A percentile compares a stretch with the other conserved stretches of the same genome.
Conservation (phyloP, 1,140 invertebrate species). For the Ceratoteleas bidentatus region DNA sequence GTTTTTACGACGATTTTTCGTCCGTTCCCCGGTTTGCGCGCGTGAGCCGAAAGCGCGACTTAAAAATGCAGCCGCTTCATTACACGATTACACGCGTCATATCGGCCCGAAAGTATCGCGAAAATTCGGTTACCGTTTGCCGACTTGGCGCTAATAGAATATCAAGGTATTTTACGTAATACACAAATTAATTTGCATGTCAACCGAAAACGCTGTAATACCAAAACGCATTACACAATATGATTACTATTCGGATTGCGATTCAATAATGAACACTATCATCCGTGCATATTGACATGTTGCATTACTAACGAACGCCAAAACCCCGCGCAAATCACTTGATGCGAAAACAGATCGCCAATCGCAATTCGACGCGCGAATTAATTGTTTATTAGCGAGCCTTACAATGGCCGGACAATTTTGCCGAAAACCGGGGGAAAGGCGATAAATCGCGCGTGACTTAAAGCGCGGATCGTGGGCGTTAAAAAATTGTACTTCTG, state of each 20-base stretch:
- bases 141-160: conserved; percentile 43
- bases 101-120: conserved; percentile 19
- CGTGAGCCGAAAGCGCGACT: conserved; percentile 3
- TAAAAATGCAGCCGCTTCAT: conserved; percentile 36
- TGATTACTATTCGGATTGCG: conserved; percentile 60
- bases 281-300: conserved; percentile 45
- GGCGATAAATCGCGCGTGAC: too few species aligned
- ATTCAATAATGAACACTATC: conserved; percentile 54
- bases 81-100: conserved; percentile 17
- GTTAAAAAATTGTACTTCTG: conserved; percentile 22
- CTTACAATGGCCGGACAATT: conserved; percentile 2
- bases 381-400: conserved; percentile 36
- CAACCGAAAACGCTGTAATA: conserved; percentile 56
- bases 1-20: conserved; percentile 4
- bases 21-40: too few species aligned
- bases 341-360: conserved; percentile 38
- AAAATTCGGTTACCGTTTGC: conserved; percentile 44
- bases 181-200: conserved; percentile 64
- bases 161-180: conserved; percentile 53
- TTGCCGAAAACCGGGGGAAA: conserved; percentile 6
- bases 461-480: too few species aligned
- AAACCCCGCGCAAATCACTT: conserved; percentile 16
- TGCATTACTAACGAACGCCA: conserved; percentile 38
- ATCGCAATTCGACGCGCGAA: conserved; percentile 15
- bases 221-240: conserved; percentile 58